Conservation (phyloP, 2,888 invertebrate genomes). For the Acronicta leporina region DNA sequence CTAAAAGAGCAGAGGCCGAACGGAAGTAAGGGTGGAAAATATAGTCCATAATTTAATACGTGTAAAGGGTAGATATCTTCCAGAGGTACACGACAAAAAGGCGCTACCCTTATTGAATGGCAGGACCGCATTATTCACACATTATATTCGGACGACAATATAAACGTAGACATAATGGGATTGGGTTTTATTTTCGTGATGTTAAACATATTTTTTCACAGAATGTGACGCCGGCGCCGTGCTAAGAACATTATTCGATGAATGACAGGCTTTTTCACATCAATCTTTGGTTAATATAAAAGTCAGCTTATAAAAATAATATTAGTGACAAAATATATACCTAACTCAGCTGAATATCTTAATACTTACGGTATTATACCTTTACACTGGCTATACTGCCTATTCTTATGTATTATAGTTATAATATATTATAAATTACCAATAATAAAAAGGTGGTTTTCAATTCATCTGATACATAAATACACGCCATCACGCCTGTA, state of each 20-base stretch:
- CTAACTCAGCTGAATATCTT: no score
- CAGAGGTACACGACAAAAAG: conserved; percentile 74
- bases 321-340: no score
- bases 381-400: no score
- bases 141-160: conserved; percentile 78
- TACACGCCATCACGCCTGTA: no score
- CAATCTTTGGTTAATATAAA: conserved; percentile 15
- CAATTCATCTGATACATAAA: no score
- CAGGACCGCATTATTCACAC: conserved; percentile 75
- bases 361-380: no score
- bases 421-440: no score
- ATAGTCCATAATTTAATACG: conserved; percentile 82
- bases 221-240: conserved; percentile 23
- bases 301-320: background rate
- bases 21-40: conserved; percentile 74
- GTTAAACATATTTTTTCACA: conserved; percentile 44
- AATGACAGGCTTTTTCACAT: conserved; percentile 21
- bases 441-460: no score
- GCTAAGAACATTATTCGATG: conserved; percentile 26
- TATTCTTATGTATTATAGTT: no score
- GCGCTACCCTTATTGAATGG: conserved; percentile 79
- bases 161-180: conserved; percentile 60
- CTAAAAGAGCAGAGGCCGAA: conserved; percentile 63
- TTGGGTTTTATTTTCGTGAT: conserved; percentile 56
- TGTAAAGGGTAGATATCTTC: conserved; percentile 81